Conservation (phyloP, 2,113 vertebrate species). For the Rhadina sibilatrix region DNA sequence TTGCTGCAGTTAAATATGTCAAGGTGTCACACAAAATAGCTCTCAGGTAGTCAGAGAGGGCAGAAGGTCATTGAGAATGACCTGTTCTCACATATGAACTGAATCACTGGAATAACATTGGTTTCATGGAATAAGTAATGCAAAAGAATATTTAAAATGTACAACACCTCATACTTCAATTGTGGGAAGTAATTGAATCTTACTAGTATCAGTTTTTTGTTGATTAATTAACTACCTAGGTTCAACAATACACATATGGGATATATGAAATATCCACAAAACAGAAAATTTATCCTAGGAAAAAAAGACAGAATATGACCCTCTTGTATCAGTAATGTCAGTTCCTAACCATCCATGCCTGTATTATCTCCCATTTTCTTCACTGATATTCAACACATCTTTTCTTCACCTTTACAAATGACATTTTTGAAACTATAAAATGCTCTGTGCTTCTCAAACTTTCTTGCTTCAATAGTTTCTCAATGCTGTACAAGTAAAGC, state of each 20-base stretch:
- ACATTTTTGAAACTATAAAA: conserved; percentile 69
- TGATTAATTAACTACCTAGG: not conserved
- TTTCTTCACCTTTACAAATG: conserved; percentile 66
- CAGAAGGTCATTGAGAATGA: not conserved
- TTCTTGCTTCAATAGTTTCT: conserved; percentile 65
- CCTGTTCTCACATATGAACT: not conserved
- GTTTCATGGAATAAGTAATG: not conserved
- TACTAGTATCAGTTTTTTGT: not conserved
- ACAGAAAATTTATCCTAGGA: not conserved
- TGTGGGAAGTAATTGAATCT: not conserved
- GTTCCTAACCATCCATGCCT: not conserved
- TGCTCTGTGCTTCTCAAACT: conserved; percentile 46
- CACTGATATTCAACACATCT: conserved; percentile 9
- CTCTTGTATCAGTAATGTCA: not conserved
- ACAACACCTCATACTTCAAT: not conserved
- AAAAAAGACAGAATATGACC: not conserved
- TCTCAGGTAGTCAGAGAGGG: not conserved
- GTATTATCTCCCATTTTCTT: conserved; percentile 32
- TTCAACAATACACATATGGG: not conserved
- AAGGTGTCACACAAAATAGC: not conserved
- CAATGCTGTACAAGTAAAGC: conserved; percentile 65
- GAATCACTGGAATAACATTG: not conserved
- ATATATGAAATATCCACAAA: not conserved
- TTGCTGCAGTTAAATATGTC: not conserved
- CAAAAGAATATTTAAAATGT: not conserved